Evolutionary conservation across 2,797 vertebrate species (phyloP).

Genomic region (Lutjanus campechanus): DNA sequence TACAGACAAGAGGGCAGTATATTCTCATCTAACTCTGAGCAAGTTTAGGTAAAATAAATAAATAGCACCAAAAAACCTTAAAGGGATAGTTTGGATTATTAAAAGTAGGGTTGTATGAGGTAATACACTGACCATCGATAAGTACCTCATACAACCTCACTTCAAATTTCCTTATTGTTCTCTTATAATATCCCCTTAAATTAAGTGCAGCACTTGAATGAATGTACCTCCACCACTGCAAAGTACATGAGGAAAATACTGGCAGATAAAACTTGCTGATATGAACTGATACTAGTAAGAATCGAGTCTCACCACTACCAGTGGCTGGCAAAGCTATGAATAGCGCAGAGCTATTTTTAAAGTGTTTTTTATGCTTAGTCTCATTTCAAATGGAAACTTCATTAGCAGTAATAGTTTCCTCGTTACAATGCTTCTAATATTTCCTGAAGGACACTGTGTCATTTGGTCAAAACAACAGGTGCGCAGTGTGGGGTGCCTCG

Average conservation of each 20-base stretch:
- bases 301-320: background rate
- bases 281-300: conserved; percentile 2
- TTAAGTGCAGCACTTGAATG: background rate
- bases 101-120: too few relatives aligned
- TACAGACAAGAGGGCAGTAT: background rate
- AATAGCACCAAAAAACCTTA: background rate
- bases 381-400: conserved; percentile 45
- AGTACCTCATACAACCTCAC: too few relatives aligned
- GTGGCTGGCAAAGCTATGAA: conserved; percentile 19
- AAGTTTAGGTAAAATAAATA: background rate
- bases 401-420: conserved; percentile 13
- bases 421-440: conserved; percentile 4
- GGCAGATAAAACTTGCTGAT: background rate
- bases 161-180: too few relatives aligned
- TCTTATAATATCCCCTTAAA: too few relatives aligned
- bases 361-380: conserved; percentile 15
- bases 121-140: too few relatives aligned
- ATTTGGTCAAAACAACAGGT: conserved; percentile 76
- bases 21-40: background rate
- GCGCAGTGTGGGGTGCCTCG: conserved; percentile 35
- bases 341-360: conserved; percentile 19
- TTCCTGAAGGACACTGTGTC: conserved; percentile 35
- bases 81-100: too few relatives aligned
- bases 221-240: too few relatives aligned
- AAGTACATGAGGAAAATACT: background rate